Conservation (phyloP, 2,888 invertebrate species). For the Spisula subtruncata region DNA sequence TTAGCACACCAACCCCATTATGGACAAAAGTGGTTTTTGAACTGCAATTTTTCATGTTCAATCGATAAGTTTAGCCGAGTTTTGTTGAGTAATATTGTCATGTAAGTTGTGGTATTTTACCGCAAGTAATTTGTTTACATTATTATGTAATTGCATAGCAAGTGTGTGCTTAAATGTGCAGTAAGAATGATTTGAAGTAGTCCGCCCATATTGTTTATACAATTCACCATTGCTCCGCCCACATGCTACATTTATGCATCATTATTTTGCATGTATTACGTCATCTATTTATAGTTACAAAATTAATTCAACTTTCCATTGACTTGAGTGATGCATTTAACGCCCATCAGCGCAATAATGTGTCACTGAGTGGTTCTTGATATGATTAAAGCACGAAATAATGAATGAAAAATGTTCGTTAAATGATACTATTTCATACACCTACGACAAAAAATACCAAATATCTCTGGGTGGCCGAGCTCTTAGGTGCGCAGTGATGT, state of each 20-base stretch:
- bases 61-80: too few relatives aligned
- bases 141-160: slow-evolving; percentile 24
- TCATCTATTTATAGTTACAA: not conserved
- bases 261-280: not conserved
- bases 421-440: too few relatives aligned
- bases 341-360: not conserved
- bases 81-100: too few relatives aligned
- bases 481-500: too few relatives aligned
- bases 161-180: not conserved
- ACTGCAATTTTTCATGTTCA: too few relatives aligned
- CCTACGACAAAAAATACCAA: too few relatives aligned
- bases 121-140: not conserved
- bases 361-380: not conserved
- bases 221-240: not conserved
- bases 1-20: too few relatives aligned
- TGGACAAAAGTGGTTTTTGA: too few relatives aligned
- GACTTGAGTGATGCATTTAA: not conserved
- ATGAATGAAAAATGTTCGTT: too few relatives aligned
- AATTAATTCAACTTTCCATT: not conserved
- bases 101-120: not conserved
- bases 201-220: slow-evolving; percentile 11
- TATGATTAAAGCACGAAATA: not conserved
- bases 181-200: not conserved
- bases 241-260: not conserved
- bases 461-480: too few relatives aligned